Conservation (phyloP, 1,140 invertebrate genomes). For the Hesperophylax magnus region DNA sequence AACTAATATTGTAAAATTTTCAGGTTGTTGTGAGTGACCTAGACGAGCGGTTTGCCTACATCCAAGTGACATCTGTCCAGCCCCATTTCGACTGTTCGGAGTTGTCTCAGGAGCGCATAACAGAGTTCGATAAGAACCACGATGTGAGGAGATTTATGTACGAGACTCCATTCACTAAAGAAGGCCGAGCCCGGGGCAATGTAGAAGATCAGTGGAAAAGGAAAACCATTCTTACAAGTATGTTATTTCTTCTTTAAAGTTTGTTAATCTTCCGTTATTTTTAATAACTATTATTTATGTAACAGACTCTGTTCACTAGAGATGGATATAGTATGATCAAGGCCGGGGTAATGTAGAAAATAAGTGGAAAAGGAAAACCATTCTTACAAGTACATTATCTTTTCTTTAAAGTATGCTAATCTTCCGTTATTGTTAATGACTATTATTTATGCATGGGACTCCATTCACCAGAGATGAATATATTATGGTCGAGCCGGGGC, state of each 20-base stretch:
- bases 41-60: conserved; percentile 88
- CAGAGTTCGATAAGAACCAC: conserved; percentile 90
- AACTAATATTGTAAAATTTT: background rate
- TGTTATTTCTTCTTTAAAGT: conserved; percentile 48
- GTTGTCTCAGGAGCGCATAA: conserved; percentile 67
- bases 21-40: conserved; percentile 84
- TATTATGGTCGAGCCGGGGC: too few relatives aligned
- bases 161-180: conserved; percentile 93
- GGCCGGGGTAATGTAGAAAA: too few relatives aligned
- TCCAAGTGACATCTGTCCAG: conserved; percentile 85
- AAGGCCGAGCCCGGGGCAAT: conserved; percentile 82
- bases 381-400: conserved; percentile 54
- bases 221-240: conserved; percentile 87
- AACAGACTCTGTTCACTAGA: too few relatives aligned
- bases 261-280: too few relatives aligned
- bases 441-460: too few relatives aligned
- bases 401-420: conserved; percentile 23
- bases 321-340: too few relatives aligned
- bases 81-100: conserved; percentile 58
- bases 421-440: too few relatives aligned
- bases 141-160: conserved; percentile 91
- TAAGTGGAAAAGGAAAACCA: too few relatives aligned
- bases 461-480: too few relatives aligned
- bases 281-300: too few relatives aligned
- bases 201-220: conserved; percentile 92